Evolutionary conservation across 2,797 vertebrate genomes (phyloP), one percentile per base, ranked within the genome.

Genomic region (Etheostoma perlongum): DNA sequence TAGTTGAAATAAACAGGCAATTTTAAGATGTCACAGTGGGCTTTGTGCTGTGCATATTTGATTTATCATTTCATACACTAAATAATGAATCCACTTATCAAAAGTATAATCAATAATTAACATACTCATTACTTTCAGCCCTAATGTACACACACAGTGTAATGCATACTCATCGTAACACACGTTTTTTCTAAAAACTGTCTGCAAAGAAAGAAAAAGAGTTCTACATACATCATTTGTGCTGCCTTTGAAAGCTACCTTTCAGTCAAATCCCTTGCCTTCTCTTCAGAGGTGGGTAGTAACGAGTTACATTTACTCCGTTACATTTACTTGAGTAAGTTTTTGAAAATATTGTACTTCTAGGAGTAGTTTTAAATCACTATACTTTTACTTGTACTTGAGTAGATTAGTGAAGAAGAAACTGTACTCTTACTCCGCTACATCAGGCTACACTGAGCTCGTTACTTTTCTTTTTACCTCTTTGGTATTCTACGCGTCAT

Each of bases 221-320:
- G 61, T 84, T 66, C 57, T 71, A 64, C 13, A 54, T 64, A 42
- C 23, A 79, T 82, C 59, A 61, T 74, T 75, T 71, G 11, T 77
- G 59, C 76, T 74, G 23, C 78, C 79, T 90, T 79, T 59, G 81
- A 92, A 85, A 85, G 77, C 83, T 89, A 61, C 80, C 77, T 84
- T 75, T 88, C 74, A 78, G n/a, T 82, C 58, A 72, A 54, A 64
- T 77, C 58, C 23, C n/a, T 70, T 27, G 9, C 42, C 49, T 59
- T 72, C 30, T 75, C 55, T 78, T 61, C 21, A 23, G 21, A 23
- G 21, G 21, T 23, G 21, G 21, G 21, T 23, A 23, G 21, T 23
- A 23, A 23, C 21, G 21, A 23, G 21, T 23, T 23, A 23, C 21
- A 23, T 23, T 23, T 23, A 23, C 21, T 23, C n/a, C n/a, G 21